These are phyloP conservation scores for Colius striatus DNA, from an alignment of 2,113 vertebrate species.

Conservation along the genomic window DNA sequence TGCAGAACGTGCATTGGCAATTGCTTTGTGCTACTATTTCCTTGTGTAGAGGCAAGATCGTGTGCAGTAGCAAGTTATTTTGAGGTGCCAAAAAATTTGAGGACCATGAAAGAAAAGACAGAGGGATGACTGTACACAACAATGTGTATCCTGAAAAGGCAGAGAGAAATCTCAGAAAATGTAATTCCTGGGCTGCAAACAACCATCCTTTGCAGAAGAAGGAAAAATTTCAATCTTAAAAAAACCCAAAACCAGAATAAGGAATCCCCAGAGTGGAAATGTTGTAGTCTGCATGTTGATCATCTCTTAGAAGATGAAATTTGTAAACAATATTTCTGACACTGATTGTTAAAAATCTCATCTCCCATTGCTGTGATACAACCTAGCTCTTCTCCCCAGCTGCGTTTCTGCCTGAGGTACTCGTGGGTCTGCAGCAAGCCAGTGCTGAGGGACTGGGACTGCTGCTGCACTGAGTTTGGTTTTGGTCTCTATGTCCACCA, in stretches of 20 bases:
- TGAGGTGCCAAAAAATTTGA: neutral
- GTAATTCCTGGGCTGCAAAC: neutral
- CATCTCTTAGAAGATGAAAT: neutral
- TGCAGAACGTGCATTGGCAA: rapidly evolving
- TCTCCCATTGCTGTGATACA: neutral
- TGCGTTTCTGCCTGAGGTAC: neutral
- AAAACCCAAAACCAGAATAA: no score
- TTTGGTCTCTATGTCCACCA: neutral
- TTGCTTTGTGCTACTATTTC: neutral
- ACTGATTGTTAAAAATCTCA: neutral
- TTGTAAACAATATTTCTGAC: neutral
- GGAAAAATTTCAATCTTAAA: neutral
- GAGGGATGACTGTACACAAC: neutral
- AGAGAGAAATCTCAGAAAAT: neutral
- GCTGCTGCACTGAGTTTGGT: neutral
- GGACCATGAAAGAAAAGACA: neutral
- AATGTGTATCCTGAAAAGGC: neutral
- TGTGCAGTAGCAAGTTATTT: neutral
- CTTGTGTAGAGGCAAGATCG: rapidly evolving
- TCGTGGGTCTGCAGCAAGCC: rapidly evolving
- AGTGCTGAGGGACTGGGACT: neutral
- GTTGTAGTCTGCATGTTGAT: neutral
- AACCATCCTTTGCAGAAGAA: neutral
- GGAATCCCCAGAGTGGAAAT: neutral
- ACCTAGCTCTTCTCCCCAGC: neutral